Conservation (phyloP, 2,113 vertebrate genomes). For the Ptyas mucosa region DNA sequence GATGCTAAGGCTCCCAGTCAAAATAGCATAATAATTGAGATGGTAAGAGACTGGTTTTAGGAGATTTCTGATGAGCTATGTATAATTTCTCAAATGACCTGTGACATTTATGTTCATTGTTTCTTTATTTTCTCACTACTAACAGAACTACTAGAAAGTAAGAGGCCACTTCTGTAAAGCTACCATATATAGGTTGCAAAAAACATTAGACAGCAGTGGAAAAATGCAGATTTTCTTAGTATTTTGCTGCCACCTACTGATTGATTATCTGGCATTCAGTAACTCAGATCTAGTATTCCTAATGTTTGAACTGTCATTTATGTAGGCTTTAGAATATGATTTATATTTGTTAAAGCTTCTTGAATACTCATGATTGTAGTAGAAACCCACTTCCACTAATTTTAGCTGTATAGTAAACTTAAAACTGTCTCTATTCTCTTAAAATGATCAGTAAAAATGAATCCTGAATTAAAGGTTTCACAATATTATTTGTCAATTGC, state of each 20-base stretch:
- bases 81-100: neutral
- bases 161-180: fast-evolving
- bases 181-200: no score
- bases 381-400: neutral
- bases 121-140: constrained; percentile 23
- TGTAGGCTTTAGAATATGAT: neutral
- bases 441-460: neutral
- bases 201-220: no score
- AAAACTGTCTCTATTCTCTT: fast-evolving
- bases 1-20: neutral
- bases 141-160: neutral
- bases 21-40: neutral
- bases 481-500: neutral
- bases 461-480: neutral
- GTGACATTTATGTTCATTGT: fast-evolving
- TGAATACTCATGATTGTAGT: neutral
- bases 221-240: no score
- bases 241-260: no score
- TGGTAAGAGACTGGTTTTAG: neutral
- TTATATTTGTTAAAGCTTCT: constrained; percentile 23
- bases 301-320: neutral
- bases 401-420: fast-evolving
- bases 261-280: no score
- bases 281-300: no score
- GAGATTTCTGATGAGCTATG: fast-evolving